Base-by-base conservation (phyloP, 2,888 invertebrate genomes). In the Nomada lathburiana region DNA sequence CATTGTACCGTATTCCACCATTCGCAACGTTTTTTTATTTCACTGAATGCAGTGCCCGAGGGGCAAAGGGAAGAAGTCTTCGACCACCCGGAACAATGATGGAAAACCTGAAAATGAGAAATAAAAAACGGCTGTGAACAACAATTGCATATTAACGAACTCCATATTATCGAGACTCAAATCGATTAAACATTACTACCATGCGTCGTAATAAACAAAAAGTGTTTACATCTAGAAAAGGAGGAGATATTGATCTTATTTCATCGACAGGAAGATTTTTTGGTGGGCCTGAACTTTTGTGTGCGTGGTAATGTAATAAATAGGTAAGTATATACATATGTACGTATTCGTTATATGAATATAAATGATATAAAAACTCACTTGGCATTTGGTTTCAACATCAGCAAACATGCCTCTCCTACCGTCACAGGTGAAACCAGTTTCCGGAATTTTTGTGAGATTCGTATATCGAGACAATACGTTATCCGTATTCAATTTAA, bases 381-480 rank as follows among this genome's bases (percentile, higher is more conserved):
- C 97, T 95, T 97, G 97, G 88, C 97, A 97, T 76, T 97, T 97
- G 84, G 98, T 96, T 93, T 97, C 97, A 3, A 97, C 96, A 91
- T 98, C 97, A 7, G 97, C 97, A 91, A 97, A 97, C 95, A 97
- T 97, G 82, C 98, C 98, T 2, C 97, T 97, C 67, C 96, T 95
- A 16, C 96, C 96, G 65, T 95, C 95, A 90, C 98, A 98, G 4
- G 96, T 96, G 94, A 98, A 98, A 82, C 95, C 95, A 4, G 98
- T 98, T 69, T 96, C 95, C 0, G 98, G 98, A 3, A 97, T 85
- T 20, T 53, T 77, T 18, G 86, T 87, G 5, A 92, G 87, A 82
- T 84, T 86, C 18, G 91, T 85, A 60, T 90, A 91, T 0, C 80
- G 79, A 23, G 83, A 76, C 64, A 64, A 26, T 18, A 69, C 20